Base-by-base conservation (phyloP, 2,888 invertebrate genomes). In the Cantharis flavilabris region DNA sequence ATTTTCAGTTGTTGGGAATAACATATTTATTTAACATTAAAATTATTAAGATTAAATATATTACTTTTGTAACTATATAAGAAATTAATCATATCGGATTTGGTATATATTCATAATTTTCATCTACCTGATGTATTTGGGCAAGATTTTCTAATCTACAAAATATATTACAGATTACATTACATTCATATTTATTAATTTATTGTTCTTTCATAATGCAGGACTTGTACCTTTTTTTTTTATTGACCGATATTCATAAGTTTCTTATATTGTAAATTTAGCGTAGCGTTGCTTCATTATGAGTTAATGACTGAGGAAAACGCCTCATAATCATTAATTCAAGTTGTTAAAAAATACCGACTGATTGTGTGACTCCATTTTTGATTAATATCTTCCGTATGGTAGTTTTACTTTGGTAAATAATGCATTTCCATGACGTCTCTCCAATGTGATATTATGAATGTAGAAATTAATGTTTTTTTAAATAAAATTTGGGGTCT, bases 381-480 rank as follows among this genome's bases (percentile, higher is more conserved):
- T 75, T 76, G 69, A 75, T 73, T 73, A 72, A 72, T 67, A 73
- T 76, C 72, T 77, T 75, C 65, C 69, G 75, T 64, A 72, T 67
- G 72, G 69, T 71, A 26, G 70, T 72, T 76, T 75, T 64, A 71
- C 70, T 71, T 64, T 69, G 73, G 75, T 70, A 76, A 78, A 79
- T 77, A 71, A 71, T 69, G 75, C 63, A 70, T 73, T 80, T 80
- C 72, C 70, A 79, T 80, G 79, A 49, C 80, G 80, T 81, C 79
- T 79, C 75, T 80, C 78, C 67, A 81, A 81, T 82, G 81, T 81
- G 83, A 83, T 83, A 84, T 83, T 84, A 85, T 85, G 79, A 74
- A 80, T 80, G 81, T 84, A 83, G 83, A 79, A 77, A 81, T 62
- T 81, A n/a, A n/a, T 49, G 49, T 49, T 49, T 49, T 49, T 11